Base-by-base conservation (phyloP, 2,113 vertebrate species). In the Corynorhinus townsendii region DNA sequence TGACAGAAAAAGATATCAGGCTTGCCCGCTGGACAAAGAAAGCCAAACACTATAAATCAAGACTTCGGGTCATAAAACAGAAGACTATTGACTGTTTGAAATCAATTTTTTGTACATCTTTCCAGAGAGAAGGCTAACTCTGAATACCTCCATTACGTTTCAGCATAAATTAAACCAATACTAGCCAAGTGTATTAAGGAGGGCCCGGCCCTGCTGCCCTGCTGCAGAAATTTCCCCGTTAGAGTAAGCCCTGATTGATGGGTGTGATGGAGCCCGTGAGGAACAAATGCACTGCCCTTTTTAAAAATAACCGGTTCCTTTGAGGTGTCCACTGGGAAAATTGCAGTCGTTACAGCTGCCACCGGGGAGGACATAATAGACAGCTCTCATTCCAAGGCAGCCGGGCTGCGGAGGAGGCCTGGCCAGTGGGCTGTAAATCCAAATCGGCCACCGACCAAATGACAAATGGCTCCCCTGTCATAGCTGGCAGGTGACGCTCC, bases 311-410 rank as follows among this genome's bases (percentile, higher is more conserved):
- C 56, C 26, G 49, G 88, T 20, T 90, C n/a, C 97, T 96, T 94
- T 35, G 79, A 30, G 33, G 72, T 96, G 89, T 95, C 97, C 90
- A 59, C 17, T 95, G 96, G 30, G 97, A 96, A 98, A 97, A 97
- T 84, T 89, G 95, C 47, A 11, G 45, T 75, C 75, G 62, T 97
- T 96, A 96, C 76, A 97, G 96, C 97, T 94, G 35, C 95, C 95
- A 56, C 71, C 30, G 35, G 40, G 75, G 77, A 91, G 87, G 73
- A 54, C 26, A 11, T 83, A 95, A 97, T 20, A 91, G 84, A 95
- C 86, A 69, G 77, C 77, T 96, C 83, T 97, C 94, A 88, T 92
- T 96, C 95, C 97, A 89, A 92, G 89, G 40, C 45, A 89, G 91
- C 85, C 3, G 11, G 86, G 95, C 26, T 40, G 1, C 7, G 2